phyloP scores from a whole-genome alignment of 2,113 vertebrate species.

The Dasyornis broadbenti region DNA sequence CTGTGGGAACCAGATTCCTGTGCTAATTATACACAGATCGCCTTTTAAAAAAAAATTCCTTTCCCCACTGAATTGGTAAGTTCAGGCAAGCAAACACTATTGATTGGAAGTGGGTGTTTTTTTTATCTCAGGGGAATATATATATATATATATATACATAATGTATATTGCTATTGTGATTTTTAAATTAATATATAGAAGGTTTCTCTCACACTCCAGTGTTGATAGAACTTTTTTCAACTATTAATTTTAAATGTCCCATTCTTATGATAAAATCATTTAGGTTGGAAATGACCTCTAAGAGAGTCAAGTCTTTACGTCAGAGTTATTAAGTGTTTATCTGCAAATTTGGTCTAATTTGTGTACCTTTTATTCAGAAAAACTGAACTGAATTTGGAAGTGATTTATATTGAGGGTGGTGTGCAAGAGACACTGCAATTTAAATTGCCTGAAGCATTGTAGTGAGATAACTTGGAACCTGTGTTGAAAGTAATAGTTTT shows the following conservation, averaged over 20 bases:
- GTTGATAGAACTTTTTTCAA: background rate
- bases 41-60: background rate
- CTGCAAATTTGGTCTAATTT: background rate
- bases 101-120: background rate
- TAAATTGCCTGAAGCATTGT: accelerated
- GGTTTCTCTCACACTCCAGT: background rate
- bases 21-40: background rate
- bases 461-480: background rate
- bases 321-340: background rate
- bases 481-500: background rate
- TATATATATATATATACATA: background rate
- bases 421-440: background rate
- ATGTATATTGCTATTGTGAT: background rate
- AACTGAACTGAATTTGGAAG: background rate
- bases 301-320: background rate
- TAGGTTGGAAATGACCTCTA: background rate
- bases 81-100: background rate
- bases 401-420: background rate
- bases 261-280: background rate
- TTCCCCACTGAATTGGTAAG: background rate
- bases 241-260: background rate
- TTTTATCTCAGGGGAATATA: background rate
- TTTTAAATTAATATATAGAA: background rate
- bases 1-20: background rate
- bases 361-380: background rate